Percentiles rank a stretch among this genome's conserved stretches.
phyloP scores from a whole-genome alignment of 1,140 invertebrate species.

The Battus philenor region DNA sequence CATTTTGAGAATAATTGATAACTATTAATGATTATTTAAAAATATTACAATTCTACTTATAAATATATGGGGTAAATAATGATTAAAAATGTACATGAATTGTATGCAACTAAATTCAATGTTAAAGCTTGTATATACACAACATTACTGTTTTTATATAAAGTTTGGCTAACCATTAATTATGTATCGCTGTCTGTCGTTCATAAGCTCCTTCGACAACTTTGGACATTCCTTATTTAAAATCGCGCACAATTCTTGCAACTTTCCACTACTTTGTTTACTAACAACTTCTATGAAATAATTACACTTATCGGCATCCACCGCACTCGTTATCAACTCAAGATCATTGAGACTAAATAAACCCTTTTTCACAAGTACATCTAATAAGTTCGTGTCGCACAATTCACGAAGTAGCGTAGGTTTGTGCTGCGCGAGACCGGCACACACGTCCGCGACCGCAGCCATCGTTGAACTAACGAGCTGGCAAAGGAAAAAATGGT shows the following conservation, averaged over 20 bases:
- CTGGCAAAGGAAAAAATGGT: slow-evolving; percentile 37
- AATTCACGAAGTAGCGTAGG: slow-evolving; percentile 64
- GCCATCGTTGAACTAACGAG: slow-evolving; percentile 64
- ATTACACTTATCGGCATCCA: slow-evolving; percentile 70
- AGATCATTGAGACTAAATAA: slow-evolving; percentile 64
- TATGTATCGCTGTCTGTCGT: slow-evolving; percentile 60
- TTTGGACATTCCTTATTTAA: slow-evolving; percentile 69
- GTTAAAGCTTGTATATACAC: no score
- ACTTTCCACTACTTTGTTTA: slow-evolving; percentile 69
- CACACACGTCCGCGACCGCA: slow-evolving; percentile 58
- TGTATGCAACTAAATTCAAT: no score
- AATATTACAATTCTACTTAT: no score
- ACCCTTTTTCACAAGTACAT: slow-evolving; percentile 69
- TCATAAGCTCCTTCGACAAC: slow-evolving; percentile 66
- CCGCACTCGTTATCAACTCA: slow-evolving; percentile 64
- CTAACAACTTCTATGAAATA: slow-evolving; percentile 71
- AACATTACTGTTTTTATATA: not conserved
- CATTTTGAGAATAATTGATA: no score
- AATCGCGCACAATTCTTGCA: slow-evolving; percentile 65
- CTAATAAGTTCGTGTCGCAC: slow-evolving; percentile 66
- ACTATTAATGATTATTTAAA: not conserved
- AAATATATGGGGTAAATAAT: no score
- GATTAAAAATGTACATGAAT: no score
- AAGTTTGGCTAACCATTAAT: slow-evolving; percentile 51
- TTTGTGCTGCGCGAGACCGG: slow-evolving; percentile 64